Conservation (phyloP, 2,888 invertebrate genomes). For the Rhaphigaster nebulosa region DNA sequence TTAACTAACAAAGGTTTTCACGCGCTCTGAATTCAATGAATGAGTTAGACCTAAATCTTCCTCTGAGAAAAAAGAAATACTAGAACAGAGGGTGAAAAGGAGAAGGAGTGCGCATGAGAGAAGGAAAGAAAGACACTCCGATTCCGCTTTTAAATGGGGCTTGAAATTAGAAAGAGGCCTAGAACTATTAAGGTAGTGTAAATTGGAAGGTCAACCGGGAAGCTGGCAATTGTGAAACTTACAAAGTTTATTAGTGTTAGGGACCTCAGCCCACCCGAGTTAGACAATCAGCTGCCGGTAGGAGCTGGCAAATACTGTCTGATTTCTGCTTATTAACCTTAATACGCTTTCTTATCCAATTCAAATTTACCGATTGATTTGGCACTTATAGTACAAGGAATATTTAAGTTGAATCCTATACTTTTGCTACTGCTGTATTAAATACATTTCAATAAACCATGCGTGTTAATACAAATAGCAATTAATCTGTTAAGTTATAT, state of each 20-base stretch:
- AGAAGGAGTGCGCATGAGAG: not conserved
- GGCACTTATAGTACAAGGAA: not conserved
- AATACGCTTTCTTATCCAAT: not conserved
- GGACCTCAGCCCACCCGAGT: not conserved
- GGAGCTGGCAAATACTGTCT: not conserved
- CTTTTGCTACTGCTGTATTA: too few species aligned
- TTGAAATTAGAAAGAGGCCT: conserved; percentile 47
- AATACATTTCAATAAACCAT: too few species aligned
- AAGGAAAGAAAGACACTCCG: not conserved
- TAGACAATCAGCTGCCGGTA: not conserved
- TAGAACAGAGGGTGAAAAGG: not conserved
- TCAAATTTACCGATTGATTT: not conserved
- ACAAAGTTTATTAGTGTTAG: conserved; percentile 44
- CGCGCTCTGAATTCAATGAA: not conserved
- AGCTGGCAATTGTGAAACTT: conserved; percentile 52
- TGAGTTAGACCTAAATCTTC: not conserved
- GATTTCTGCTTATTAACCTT: not conserved
- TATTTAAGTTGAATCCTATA: too few species aligned
- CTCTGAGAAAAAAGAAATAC: not conserved
- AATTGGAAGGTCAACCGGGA: conserved; percentile 38
- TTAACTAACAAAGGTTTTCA: too few species aligned
- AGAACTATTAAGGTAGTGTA: conserved; percentile 40
- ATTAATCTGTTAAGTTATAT: too few species aligned
- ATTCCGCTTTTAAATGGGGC: conserved; percentile 34
- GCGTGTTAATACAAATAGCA: too few species aligned